Conservation (phyloP, 2,113 vertebrate genomes). For the Petrocephalus microphthalmus region DNA sequence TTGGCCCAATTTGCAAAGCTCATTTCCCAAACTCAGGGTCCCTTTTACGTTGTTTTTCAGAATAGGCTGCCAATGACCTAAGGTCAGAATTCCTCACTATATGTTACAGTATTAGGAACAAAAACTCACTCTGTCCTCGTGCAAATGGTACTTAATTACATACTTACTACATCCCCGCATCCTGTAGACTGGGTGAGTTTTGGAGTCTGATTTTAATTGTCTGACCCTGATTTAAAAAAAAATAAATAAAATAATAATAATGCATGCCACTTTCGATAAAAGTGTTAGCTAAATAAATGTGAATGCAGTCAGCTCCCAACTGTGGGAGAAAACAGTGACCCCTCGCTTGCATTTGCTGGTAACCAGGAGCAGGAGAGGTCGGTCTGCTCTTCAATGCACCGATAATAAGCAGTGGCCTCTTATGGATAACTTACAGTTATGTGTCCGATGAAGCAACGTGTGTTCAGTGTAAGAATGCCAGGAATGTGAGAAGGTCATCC, state of each 20-base stretch:
- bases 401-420: neutral
- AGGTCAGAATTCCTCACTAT: neutral
- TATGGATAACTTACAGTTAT: neutral
- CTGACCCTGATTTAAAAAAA: neutral
- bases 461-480: neutral
- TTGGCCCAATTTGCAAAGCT: neutral
- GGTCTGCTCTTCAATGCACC: neutral
- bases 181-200: neutral
- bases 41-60: neutral
- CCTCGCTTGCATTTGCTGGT: neutral
- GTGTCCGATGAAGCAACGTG: neutral
- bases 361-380: neutral
- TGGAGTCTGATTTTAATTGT: neutral
- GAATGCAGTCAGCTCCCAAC: neutral
- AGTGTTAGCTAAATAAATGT: neutral
- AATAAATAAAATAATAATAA: neutral
- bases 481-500: neutral
- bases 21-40: neutral
- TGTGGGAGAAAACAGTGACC: neutral
- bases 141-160: neutral
- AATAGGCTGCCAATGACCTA: neutral
- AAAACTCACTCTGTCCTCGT: neutral
- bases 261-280: neutral
- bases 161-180: neutral
- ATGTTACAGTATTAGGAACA: neutral